Base-by-base conservation (phyloP, 1,140 invertebrate species). In the Aphelinus atriplicis region DNA sequence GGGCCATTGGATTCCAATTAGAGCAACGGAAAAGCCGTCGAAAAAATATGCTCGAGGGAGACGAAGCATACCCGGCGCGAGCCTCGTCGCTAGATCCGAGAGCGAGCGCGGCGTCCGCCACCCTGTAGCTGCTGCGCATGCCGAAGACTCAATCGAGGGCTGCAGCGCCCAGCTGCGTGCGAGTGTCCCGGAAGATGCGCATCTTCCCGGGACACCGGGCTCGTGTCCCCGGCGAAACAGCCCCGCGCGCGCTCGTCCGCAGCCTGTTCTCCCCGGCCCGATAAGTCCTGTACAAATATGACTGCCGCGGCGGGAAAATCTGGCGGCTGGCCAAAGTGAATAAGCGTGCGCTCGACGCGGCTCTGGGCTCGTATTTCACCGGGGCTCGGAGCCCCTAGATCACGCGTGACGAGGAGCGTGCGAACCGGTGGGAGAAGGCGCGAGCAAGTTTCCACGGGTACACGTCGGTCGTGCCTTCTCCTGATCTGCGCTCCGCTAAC, bases 141-240 rank as follows among this genome's bases (percentile, higher is more conserved):
- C 26, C 26, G 26, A 26, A 26, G 26, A 26, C 26, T 26, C 26
- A 26, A 26, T 26, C 26, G 26, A 26, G 26, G 26, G 26, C 26
- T 26, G 26, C 26, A 26, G 26, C 26, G 26, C 26, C 26, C 51
- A 53, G n/a, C 48, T 6, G 43, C n/a, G 3, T 26, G 26, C 45
- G 60, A 75, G 67, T 75, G 48, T 75, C 62, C 57, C 67, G 67
- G 73, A 75, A 75, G 73, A 75, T 75, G 58, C 46, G 53, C 50
- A 65, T 75, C 61, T 76, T 76, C 74, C 48, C 74, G 74, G 61
- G 74, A 76, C 74, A 71, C 73, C 51, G 26, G n/a, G 62, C 26
- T 58, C 55, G 51, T 50, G 3, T 0, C 26, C 26, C 26, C 26
- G 26, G 26, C 26, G 26, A 26, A 26, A 26, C 26, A 26, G 26